Evolutionary conservation across 2,113 vertebrate species (phyloP), one percentile per base, ranked within the genome.

Genomic region (Grantiella picta): DNA sequence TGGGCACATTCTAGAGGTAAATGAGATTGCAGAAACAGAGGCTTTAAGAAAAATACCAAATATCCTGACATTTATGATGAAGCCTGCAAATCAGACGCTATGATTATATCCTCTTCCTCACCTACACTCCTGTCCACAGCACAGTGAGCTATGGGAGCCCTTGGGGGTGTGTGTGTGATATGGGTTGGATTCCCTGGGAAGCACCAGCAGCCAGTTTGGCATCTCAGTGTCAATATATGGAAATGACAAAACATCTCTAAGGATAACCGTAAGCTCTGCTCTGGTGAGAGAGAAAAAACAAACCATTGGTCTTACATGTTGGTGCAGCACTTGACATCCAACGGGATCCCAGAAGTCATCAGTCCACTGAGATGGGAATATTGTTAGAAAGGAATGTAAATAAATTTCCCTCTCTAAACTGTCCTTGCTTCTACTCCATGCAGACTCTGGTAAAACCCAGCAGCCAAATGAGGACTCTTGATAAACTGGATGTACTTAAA

Each of bases 91-190:
- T 47, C 49, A 38, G 65, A 29, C 14, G 33, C 17, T 52, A 66
- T 38, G 20, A 45, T n/a, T 59, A 57, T 5, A 66, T 9, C 14
- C 44, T 14, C 12, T 89, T 56, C 64, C 65, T 82, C 72, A 65
- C 36, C 9, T 36, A 7, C 0, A 0, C 23, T 79, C 33, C 79
- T 82, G 52, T 53, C 50, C 0, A 0, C 31, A 61, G 59, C 1
- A 2, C 3, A 10, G 23, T 0, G 4, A 82, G 35, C n/a, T 75
- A 29, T 7, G 24, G 81, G 50, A 91, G 27, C 11, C 63, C 45
- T 12, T 2, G 12, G 36, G 33, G 36, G 33, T 5, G 0, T 1
- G 1, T 3, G 14, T 27, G 40, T 16, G 33, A 35, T 15, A 11
- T 0, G 3, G 12, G 3, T 0, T 5, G 19, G 5, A 54, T 82